Evolutionary conservation across 2,797 vertebrate species (phyloP).

Genomic region (Syngnathus rostellatus): DNA sequence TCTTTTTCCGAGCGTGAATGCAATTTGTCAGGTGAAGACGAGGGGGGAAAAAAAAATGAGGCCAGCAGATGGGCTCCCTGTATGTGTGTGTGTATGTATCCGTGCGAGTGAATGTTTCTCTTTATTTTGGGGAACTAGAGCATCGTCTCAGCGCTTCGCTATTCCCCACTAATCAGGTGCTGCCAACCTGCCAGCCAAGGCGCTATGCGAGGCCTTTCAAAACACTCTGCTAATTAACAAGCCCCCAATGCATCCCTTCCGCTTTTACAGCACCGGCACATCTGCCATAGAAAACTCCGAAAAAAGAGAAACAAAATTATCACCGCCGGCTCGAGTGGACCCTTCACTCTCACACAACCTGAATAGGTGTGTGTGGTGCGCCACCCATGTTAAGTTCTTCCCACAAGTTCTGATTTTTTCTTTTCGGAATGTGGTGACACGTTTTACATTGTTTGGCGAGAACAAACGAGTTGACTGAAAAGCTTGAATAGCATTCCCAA

Average conservation of each 20-base stretch:
- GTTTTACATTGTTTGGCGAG: slow-evolving; percentile 47
- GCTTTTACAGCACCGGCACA: slow-evolving; percentile 52
- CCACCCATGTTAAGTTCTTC: slow-evolving; percentile 41
- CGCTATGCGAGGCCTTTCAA: slow-evolving; percentile 61
- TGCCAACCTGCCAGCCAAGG: slow-evolving; percentile 74
- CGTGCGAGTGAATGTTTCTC: slow-evolving; percentile 32
- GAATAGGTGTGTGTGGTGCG: slow-evolving; percentile 49
- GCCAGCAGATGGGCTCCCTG: slow-evolving; percentile 47
- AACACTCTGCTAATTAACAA: slow-evolving; percentile 70
- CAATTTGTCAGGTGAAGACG: slow-evolving; percentile 64
- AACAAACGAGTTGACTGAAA: slow-evolving; percentile 46
- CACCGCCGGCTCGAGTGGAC: slow-evolving; percentile 49
- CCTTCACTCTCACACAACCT: slow-evolving; percentile 35
- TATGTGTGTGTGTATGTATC: slow-evolving; percentile 20
- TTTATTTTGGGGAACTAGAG: slow-evolving; percentile 67
- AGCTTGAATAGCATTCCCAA: slow-evolving; percentile 49
- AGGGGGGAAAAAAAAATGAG: slow-evolving; percentile 36
- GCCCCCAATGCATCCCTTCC: slow-evolving; percentile 55
- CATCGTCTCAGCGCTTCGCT: slow-evolving; percentile 53
- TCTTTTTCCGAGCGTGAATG: slow-evolving; percentile 47
- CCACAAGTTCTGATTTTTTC: slow-evolving; percentile 25
- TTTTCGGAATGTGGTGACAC: slow-evolving; percentile 27
- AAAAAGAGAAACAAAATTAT: slow-evolving; percentile 61
- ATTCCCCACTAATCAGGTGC: slow-evolving; percentile 69
- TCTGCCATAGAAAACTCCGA: slow-evolving; percentile 59